These are phyloP conservation scores for Teleopsis dalmanni DNA, from an alignment of 1,140 invertebrate species.

Conservation along the genomic window DNA sequence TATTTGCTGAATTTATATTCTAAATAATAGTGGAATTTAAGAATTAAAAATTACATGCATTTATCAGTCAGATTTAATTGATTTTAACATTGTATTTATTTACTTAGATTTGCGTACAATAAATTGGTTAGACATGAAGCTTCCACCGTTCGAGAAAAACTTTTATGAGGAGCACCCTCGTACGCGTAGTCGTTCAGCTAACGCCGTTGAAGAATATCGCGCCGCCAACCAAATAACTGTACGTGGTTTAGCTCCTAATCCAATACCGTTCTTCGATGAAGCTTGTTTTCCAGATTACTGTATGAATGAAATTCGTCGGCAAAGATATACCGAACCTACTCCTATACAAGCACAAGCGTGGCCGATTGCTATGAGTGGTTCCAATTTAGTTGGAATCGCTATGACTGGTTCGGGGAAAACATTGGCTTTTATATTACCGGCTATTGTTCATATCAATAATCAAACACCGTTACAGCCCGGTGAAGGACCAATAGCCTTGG, in stretches of 20 bases:
- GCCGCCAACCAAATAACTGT: slow-evolving; percentile 70
- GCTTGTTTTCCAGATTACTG: slow-evolving; percentile 73
- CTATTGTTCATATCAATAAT: slow-evolving; percentile 86
- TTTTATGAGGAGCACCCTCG: slow-evolving; percentile 79
- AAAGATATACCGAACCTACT: slow-evolving; percentile 70
- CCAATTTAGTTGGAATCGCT: slow-evolving; percentile 86
- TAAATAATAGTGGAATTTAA: no score
- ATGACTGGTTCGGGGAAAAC: slow-evolving; percentile 89
- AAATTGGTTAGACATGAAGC: slow-evolving; percentile 48
- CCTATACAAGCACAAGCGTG: slow-evolving; percentile 81
- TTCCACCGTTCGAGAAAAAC: slow-evolving; percentile 85
- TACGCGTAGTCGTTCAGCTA: slow-evolving; percentile 58
- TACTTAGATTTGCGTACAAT: slow-evolving; percentile 19
- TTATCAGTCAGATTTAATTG: no score
- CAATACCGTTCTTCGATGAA: slow-evolving; percentile 72
- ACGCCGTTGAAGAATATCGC: slow-evolving; percentile 69
- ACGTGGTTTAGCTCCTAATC: slow-evolving; percentile 66
- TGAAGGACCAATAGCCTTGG: slow-evolving; percentile 82
- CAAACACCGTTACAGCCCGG: slow-evolving; percentile 69
- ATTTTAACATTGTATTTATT: background rate
- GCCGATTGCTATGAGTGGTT: slow-evolving; percentile 84
- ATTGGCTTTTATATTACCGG: slow-evolving; percentile 67
- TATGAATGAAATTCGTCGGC: slow-evolving; percentile 52
- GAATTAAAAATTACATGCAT: no score
- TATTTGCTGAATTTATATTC: background rate